phyloP scores from a whole-genome alignment of 2,888 invertebrate genomes.

The Scrobipalpa atriplicella region DNA sequence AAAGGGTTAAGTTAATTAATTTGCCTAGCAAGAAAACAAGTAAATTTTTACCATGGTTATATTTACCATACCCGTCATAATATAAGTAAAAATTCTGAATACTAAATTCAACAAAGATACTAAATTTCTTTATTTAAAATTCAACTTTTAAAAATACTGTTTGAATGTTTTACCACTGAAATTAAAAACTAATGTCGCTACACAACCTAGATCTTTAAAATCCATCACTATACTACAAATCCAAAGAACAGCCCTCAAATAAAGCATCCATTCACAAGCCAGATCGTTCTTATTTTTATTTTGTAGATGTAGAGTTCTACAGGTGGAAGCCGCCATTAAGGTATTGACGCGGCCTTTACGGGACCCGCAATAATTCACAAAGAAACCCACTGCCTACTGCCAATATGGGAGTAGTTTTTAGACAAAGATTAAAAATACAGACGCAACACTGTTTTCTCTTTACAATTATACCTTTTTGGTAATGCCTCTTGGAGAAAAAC shows the following conservation, averaged over 20 bases:
- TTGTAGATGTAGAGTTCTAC: slow-evolving; percentile 58
- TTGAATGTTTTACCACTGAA: too few relatives aligned
- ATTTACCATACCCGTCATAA: too few relatives aligned
- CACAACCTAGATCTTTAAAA: too few relatives aligned
- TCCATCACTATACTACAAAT: not conserved
- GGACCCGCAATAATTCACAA: slow-evolving; percentile 79
- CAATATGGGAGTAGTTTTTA: slow-evolving; percentile 61
- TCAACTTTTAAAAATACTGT: too few relatives aligned
- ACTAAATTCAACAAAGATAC: too few relatives aligned
- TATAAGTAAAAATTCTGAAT: too few relatives aligned
- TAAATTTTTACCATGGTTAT: too few relatives aligned
- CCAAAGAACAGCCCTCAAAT: not conserved
- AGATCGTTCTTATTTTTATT: slow-evolving; percentile 53
- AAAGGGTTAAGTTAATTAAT: too few relatives aligned
- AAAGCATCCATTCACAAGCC: slow-evolving; percentile 14
- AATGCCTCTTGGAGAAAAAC: not conserved
- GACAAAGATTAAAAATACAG: slow-evolving; percentile 46
- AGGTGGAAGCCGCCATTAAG: slow-evolving; percentile 70
- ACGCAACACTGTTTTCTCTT: not conserved
- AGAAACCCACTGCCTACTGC: slow-evolving; percentile 59
- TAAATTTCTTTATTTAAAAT: too few relatives aligned
- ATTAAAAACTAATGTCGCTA: too few relatives aligned
- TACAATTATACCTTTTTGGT: not conserved
- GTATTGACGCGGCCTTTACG: slow-evolving; percentile 70
- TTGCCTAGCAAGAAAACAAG: too few relatives aligned